phyloP scores from a whole-genome alignment of 35 echinoderm and acorn worm genomes.

The Apostichopus japonicus region DNA sequence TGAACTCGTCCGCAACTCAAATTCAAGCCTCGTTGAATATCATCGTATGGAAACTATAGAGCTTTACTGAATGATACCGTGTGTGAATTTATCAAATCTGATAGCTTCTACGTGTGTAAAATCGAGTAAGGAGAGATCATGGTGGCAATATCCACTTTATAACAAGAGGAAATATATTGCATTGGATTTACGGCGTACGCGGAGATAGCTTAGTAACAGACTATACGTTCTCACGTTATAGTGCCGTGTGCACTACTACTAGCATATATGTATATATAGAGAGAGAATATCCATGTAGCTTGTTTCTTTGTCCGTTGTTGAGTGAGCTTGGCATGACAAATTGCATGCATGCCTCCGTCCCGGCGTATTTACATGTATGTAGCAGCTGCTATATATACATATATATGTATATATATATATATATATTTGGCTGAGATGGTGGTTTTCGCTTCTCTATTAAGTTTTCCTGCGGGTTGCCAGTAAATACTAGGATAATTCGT shows the following conservation, averaged over 20 bases:
- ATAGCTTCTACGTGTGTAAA: background rate
- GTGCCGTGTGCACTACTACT: background rate
- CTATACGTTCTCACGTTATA: background rate
- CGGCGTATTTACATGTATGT: too few relatives aligned
- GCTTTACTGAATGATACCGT: background rate
- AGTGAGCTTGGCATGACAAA: too few relatives aligned
- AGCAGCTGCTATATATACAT: too few relatives aligned
- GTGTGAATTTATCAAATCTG: background rate
- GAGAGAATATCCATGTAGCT: too few relatives aligned
- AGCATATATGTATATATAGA: too few relatives aligned
- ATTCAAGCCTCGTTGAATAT: background rate
- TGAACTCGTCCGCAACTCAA: background rate
- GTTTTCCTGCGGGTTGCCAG: conserved; percentile 2
- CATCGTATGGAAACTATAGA: background rate
- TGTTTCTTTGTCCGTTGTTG: too few relatives aligned
- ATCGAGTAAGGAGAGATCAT: background rate
- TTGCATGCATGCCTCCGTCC: too few relatives aligned
- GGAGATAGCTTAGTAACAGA: background rate
- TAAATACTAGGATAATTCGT: background rate
- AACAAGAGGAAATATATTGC: background rate
- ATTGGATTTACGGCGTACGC: background rate
- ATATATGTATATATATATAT: too few relatives aligned
- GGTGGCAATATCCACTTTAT: background rate
- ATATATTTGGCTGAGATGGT: too few relatives aligned
- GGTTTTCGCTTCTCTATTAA: background rate